Evolutionary conservation across 2,113 vertebrate species (phyloP).

Genomic region (Gambusia holbrooki): DNA sequence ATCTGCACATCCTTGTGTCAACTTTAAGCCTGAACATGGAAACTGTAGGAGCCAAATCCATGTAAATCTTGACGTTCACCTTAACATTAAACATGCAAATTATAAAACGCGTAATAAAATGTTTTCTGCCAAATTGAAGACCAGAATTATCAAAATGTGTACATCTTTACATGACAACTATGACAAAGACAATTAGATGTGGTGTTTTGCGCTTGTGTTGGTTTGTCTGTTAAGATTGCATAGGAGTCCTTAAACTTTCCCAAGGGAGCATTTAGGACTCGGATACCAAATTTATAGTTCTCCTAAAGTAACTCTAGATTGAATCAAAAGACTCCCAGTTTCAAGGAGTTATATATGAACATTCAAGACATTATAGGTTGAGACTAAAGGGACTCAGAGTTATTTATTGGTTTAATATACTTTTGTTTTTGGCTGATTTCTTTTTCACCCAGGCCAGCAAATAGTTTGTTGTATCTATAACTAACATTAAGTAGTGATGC

Average conservation of each 20-base stretch:
- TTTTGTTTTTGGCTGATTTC: not conserved
- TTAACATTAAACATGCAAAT: conserved; percentile 8
- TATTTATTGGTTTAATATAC: not conserved
- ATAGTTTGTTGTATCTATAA: not conserved
- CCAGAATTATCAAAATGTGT: conserved; percentile 9
- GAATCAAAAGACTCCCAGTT: too few species aligned
- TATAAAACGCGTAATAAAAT: not conserved
- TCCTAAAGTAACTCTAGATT: not conserved
- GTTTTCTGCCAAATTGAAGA: not conserved
- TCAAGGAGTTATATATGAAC: too few species aligned
- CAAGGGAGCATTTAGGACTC: not conserved
- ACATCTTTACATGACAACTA: not conserved
- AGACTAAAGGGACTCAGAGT: too few species aligned
- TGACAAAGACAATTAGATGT: not conserved
- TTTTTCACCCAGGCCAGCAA: too few species aligned
- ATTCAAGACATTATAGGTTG: too few species aligned
- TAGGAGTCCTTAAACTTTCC: not conserved
- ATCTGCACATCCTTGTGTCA: not conserved
- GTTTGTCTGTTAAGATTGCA: not conserved
- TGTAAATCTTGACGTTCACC: conserved; percentile 12
- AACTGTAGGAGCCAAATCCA: conserved; percentile 21
- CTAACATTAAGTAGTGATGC: not conserved
- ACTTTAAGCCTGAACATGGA: conserved; percentile 11
- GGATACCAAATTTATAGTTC: not conserved
- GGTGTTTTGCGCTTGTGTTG: not conserved